Conservation (phyloP, 1,140 invertebrate genomes). For the Drosophila erecta region DNA sequence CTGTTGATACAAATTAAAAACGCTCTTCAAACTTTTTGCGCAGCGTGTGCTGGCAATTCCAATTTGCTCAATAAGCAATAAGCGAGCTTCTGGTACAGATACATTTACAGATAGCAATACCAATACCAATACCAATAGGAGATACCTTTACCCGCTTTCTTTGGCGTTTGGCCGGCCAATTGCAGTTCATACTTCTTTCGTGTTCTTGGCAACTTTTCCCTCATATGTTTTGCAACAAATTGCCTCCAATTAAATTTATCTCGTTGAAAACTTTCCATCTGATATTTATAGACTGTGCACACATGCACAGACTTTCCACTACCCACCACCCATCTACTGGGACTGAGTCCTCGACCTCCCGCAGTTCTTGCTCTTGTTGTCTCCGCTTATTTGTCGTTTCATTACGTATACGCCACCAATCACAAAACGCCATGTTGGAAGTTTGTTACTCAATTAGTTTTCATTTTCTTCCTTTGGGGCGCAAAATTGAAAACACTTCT, state of each 20-base stretch:
- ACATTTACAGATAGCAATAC: not conserved
- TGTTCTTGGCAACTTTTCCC: constrained; percentile 67
- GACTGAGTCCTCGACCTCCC: constrained; percentile 9
- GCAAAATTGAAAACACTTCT: constrained; percentile 78
- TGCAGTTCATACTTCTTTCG: constrained; percentile 77
- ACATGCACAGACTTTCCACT: not conserved
- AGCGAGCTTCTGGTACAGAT: constrained; percentile 19
- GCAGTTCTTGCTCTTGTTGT: constrained; percentile 48
- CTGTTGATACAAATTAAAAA: constrained; percentile 76
- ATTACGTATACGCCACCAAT: constrained; percentile 81
- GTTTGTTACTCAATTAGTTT: constrained; percentile 83
- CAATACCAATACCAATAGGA: constrained; percentile 7
- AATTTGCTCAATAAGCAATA: constrained; percentile 62
- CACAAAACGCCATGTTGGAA: constrained; percentile 76
- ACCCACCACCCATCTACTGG: not conserved
- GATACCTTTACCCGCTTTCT: constrained; percentile 48
- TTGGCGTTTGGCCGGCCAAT: constrained; percentile 54
- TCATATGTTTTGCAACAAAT: constrained; percentile 75
- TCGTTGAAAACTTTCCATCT: constrained; percentile 83
- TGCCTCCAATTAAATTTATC: constrained; percentile 84
- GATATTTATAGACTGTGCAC: constrained; percentile 77
- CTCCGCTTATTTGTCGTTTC: constrained; percentile 73
- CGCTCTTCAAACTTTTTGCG: constrained; percentile 61
- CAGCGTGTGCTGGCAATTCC: constrained; percentile 63
- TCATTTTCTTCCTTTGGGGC: constrained; percentile 63